Conservation (phyloP, 2,797 vertebrate genomes). For the Enteromius unitaeniatus region DNA sequence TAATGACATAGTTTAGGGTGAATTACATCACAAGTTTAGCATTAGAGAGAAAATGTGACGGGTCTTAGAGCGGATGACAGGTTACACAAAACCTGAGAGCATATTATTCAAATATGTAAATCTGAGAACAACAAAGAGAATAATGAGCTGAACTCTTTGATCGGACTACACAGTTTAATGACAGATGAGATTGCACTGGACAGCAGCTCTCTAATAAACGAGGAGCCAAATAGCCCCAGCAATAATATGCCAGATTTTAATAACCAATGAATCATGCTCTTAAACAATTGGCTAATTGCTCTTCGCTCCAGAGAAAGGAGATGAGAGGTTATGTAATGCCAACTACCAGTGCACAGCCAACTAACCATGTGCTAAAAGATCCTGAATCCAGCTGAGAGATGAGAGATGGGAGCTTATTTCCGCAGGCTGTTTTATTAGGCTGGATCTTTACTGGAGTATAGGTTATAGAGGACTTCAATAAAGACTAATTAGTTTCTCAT, state of each 20-base stretch:
- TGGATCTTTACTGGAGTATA: slow-evolving; percentile 3
- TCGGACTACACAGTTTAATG: neutral
- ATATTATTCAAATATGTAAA: slow-evolving; percentile 1
- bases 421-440: slow-evolving; percentile 5
- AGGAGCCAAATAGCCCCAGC: slow-evolving; percentile 1
- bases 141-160: neutral
- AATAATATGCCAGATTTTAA: slow-evolving; percentile 46
- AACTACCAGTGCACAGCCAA: neutral
- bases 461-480: slow-evolving; percentile 12
- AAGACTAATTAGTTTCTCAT: slow-evolving; percentile 1
- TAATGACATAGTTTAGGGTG: neutral
- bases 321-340: slow-evolving; percentile 23
- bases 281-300: slow-evolving; percentile 53
- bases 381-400: slow-evolving; percentile 20
- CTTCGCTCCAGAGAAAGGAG: slow-evolving; percentile 19
- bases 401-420: neutral
- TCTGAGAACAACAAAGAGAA: slow-evolving; percentile 15
- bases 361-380: slow-evolving; percentile 25
- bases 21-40: neutral
- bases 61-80: neutral
- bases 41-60: neutral
- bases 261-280: slow-evolving; percentile 45
- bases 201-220: slow-evolving; percentile 9
- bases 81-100: neutral
- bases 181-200: slow-evolving; percentile 10